A percentile compares a stretch with the other conserved stretches of the same genome.
Evolutionary conservation across 2,888 invertebrate species (phyloP).

Genomic region (Hypomecis atomaria): DNA sequence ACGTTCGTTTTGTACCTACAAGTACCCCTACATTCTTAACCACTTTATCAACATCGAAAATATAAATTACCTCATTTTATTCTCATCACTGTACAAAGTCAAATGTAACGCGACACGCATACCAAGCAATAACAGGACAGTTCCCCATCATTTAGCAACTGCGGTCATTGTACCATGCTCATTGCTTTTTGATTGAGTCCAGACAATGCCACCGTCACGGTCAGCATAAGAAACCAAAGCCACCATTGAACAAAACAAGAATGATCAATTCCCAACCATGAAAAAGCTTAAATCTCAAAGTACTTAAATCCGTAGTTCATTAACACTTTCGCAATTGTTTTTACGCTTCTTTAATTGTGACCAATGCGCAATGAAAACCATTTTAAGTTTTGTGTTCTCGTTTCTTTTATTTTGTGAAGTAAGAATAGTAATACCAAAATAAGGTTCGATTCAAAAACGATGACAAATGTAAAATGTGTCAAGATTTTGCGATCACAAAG

Average conservation of each 20-base stretch:
- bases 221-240: constrained; percentile 62
- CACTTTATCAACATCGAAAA: neutral
- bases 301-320: constrained; percentile 63
- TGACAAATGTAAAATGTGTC: constrained; percentile 78
- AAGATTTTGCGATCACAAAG: constrained; percentile 75
- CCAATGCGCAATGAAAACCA: constrained; percentile 52
- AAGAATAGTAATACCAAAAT: constrained; percentile 46
- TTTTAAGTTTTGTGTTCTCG: constrained; percentile 50
- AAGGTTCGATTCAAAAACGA: constrained; percentile 58
- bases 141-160: constrained; percentile 76
- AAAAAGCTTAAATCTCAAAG: constrained; percentile 52
- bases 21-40: neutral
- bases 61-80: constrained; percentile 40
- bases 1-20: neutral
- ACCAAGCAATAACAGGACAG: constrained; percentile 62
- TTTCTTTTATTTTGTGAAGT: constrained; percentile 40
- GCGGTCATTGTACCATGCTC: constrained; percentile 79
- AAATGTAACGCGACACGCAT: constrained; percentile 57
- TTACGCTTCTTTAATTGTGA: constrained; percentile 71
- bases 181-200: constrained; percentile 73
- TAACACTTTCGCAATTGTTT: constrained; percentile 79
- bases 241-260: constrained; percentile 69
- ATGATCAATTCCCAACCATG: constrained; percentile 65
- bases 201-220: constrained; percentile 76
- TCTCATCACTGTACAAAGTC: constrained; percentile 50